A percentile compares a stretch with the other conserved stretches of the same genome.
Conservation (phyloP, 2,888 invertebrate genomes). For the Chamaedrilus cognettii region DNA sequence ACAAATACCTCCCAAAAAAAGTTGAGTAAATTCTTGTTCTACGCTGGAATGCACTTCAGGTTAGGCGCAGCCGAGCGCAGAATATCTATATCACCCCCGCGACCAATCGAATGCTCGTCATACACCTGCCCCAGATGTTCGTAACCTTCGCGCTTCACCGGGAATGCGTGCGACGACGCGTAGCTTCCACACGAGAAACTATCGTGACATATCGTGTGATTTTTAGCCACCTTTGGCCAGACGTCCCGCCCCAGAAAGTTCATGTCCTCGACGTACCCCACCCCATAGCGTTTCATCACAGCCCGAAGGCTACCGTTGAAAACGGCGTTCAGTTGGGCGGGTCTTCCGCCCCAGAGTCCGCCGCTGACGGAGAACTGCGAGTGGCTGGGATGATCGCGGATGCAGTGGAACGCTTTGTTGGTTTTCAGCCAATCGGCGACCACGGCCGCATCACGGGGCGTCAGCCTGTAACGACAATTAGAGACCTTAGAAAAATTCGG, state of each 20-base stretch:
- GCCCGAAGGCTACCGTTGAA: neutral
- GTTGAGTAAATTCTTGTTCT: no score
- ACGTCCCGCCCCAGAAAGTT: neutral
- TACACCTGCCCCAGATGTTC: constrained; percentile 21
- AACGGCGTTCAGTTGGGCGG: neutral
- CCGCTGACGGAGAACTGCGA: constrained; percentile 6
- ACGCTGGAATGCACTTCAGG: constrained; percentile 3
- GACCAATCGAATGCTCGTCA: constrained; percentile 3
- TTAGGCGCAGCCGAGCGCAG: neutral
- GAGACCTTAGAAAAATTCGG: no score
- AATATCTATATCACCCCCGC: constrained; percentile 12
- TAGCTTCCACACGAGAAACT: constrained; percentile 14
- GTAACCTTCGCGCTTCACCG: constrained; percentile 9
- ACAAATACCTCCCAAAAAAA: no score
- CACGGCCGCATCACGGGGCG: constrained; percentile 17
- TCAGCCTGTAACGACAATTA: no score
- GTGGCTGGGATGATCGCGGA: constrained; percentile 26
- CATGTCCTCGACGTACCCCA: constrained; percentile 15
- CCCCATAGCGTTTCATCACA: constrained; percentile 6
- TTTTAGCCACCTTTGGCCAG: constrained; percentile 16
- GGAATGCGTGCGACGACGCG: constrained; percentile 17
- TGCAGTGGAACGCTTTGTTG: constrained; percentile 22
- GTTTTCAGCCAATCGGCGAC: constrained; percentile 19
- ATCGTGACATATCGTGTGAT: constrained; percentile 14
- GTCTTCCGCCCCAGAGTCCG: constrained; percentile 20